Evolutionary conservation across 2,888 invertebrate species (phyloP), one percentile per base, ranked within the genome.

Genomic region (Ormia ochracea): DNA sequence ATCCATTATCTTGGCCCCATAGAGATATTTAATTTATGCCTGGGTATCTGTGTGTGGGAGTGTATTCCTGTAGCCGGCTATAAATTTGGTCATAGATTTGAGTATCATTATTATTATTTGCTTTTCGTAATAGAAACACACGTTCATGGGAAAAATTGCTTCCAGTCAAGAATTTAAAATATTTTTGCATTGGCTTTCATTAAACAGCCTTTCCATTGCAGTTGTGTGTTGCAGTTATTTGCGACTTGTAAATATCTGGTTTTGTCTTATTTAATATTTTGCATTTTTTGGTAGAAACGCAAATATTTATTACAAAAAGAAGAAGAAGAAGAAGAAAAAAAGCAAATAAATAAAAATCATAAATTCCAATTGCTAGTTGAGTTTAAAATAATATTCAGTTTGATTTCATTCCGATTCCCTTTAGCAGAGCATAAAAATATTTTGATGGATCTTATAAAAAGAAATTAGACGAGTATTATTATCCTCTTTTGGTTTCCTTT

Each of bases 61-160:
- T n/a, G n/a, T 63, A 54, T 63, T 33, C 41, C 28, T 59, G 14
- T 41, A 31, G 28, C 31, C 19, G 56, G 45, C 14, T 63, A 52
- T 63, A 45, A 63, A 45, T 73, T 38, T 65, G 26, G 17, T 54
- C 56, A 65, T 65, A 65, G 45, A 63, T 73, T 73, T 59, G 14
- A 14, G 10, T 50, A 21, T 28, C n/a, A n/a, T n/a, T n/a, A 31
- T 45, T 73, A 54, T 48, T 48, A 23, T 36, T 63, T 33, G 23
- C 4, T 21, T 28, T 58, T 5, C 21, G 23, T 5, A n/a, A n/a
- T 23, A 23, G 12, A 3, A 31, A 56, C 19, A 43, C 23, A 36
- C 41, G n/a, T n/a, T 31, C 14, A 21, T 3, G 12, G 5, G 17
- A 14, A 70, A 19, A 61, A 17, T 63, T 10, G 23, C 45, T 45